These are phyloP conservation scores for Melanargia galathea DNA, from an alignment of 2,888 invertebrate genomes.

Conservation along the genomic window DNA sequence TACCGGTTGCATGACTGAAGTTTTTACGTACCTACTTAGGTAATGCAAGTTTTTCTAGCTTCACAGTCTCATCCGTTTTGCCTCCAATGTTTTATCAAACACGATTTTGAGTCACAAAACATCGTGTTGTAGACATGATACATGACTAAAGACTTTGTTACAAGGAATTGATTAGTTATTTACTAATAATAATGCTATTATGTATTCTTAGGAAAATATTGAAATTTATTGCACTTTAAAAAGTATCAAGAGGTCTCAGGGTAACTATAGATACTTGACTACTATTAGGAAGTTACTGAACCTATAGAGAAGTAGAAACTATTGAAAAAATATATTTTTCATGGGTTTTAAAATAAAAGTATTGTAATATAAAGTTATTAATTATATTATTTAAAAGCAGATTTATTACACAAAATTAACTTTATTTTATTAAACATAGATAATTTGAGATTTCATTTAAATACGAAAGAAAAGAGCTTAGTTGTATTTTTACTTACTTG, in stretches of 20 bases:
- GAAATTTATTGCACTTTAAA: not conserved
- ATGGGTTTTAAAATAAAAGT: not conserved
- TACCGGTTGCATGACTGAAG: conserved; percentile 44
- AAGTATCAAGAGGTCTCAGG: not conserved
- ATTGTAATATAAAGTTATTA: not conserved
- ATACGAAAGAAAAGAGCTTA: conserved; percentile 7
- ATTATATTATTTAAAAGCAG: conserved; percentile 11
- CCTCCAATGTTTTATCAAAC: conserved; percentile 13
- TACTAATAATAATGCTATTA: too few relatives aligned
- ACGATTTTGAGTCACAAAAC: conserved; percentile 25
- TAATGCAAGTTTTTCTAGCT: conserved; percentile 13
- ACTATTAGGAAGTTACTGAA: not conserved
- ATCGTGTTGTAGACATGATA: not conserved
- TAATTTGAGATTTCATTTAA: not conserved
- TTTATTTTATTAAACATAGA: not conserved
- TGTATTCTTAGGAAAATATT: not conserved
- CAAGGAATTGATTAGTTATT: not conserved
- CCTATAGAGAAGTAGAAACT: not conserved
- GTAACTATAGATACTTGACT: not conserved
- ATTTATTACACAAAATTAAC: not conserved
- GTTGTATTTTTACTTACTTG: not conserved
- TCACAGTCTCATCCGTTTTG: conserved; percentile 3
- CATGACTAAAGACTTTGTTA: conserved; percentile 3
- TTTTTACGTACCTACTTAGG: conserved; percentile 31
- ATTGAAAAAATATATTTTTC: not conserved